Evolutionary conservation across 1,140 invertebrate species (phyloP), one percentile per base, ranked within the genome.

Genomic region (Drosophila lacteicornis): DNA sequence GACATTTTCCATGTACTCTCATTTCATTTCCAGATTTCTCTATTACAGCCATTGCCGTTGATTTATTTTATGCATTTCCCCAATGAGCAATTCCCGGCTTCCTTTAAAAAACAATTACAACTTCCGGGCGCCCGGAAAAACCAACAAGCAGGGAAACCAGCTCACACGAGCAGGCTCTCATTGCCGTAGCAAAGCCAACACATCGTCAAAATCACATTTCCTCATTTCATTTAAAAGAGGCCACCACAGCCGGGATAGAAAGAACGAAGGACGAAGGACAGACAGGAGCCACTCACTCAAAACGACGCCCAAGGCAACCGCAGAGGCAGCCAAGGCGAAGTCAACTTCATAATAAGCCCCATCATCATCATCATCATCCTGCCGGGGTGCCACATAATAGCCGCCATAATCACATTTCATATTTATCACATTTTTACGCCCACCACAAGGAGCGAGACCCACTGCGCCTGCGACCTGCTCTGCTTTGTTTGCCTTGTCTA

Each of bases 361-460:
- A 88, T 88, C 83, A 80, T 76, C 58, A 46, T 60, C 61, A 59
- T 68, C 22, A 30, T 70, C 51, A 15, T 19, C 19, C 53, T 25
- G 49, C 12, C 22, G n/a, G 56, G 62, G 75, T 68, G 70, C 75
- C 73, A 82, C 76, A 90, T 90, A 90, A 90, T 90, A 81, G 79
- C 79, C 57, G 85, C 81, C 85, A 91, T 91, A 91, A 91, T 91
- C 90, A 79, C 90, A 91, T 91, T 91, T 91, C 82, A 91, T 90
- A 90, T 91, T 91, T 91, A 91, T 91, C 90, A 91, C 90, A 91
- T 91, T 91, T 88, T 80, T 87, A 87, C 84, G 85, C 85, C 85
- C 85, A 90, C 85, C 81, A 67, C 50, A 36, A 36, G 56, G 36
- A 62, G 47, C 36, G 33, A 30, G 6, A 43, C 33, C 27, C 69